Evolutionary conservation across 2,113 vertebrate genomes (phyloP).

Genomic region (Pteropus alecto): DNA sequence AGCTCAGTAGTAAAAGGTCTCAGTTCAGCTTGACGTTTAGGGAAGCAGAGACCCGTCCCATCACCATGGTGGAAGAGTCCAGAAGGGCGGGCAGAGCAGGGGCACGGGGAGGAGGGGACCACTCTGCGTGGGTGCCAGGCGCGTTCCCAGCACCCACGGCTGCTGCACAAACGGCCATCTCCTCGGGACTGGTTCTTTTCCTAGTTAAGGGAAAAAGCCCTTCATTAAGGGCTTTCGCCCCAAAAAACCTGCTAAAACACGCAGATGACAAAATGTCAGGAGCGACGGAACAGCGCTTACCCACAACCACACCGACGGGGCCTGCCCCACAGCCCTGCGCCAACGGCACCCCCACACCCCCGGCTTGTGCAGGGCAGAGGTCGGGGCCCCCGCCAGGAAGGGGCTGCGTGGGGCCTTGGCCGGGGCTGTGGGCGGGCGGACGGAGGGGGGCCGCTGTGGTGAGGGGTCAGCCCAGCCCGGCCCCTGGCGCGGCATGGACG

Average conservation of each 20-base stretch:
- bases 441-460: no score
- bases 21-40: no score
- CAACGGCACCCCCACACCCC: accelerated
- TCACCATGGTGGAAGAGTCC: accelerated
- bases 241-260: not conserved
- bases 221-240: not conserved
- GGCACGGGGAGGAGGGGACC: accelerated
- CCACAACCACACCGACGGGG: not conserved
- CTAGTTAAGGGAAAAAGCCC: not conserved
- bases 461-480: not conserved
- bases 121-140: accelerated
- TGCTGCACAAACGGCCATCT: accelerated
- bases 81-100: not conserved
- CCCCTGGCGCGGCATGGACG: not conserved
- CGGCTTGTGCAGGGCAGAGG: accelerated
- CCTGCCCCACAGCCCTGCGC: not conserved
- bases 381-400: accelerated
- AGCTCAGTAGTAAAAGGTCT: not conserved
- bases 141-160: not conserved
- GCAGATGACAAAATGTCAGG: accelerated
- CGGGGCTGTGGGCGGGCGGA: not conserved
- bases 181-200: no score
- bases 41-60: accelerated
- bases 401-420: not conserved
- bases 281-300: accelerated